Evolutionary conservation across 2,113 vertebrate genomes (phyloP).

Genomic region (Sinosuthora webbiana): DNA sequence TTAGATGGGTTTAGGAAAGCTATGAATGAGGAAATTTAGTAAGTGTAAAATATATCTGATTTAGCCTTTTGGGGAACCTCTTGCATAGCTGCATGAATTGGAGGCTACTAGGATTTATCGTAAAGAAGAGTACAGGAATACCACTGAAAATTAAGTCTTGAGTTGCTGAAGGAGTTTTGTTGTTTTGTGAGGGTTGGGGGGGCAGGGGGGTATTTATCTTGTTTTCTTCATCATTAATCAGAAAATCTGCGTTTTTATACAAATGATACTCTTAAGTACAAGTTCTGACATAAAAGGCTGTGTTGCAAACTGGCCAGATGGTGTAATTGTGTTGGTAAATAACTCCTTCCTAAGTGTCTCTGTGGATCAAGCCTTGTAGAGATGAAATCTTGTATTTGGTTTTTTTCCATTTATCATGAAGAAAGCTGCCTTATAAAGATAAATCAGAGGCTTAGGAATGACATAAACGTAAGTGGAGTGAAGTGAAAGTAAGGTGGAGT

Average conservation of each 20-base stretch:
- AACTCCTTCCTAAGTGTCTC: not conserved
- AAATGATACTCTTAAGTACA: not conserved
- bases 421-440: not conserved
- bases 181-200: not conserved
- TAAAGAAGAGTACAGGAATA: not conserved
- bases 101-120: not conserved
- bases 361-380: not conserved
- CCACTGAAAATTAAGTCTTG: not conserved
- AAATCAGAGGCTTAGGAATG: not conserved
- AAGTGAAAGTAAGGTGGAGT: not conserved
- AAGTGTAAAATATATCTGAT: not conserved
- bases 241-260: not conserved
- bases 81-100: not conserved
- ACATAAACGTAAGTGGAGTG: not conserved
- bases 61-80: not conserved
- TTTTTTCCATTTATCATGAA: not conserved
- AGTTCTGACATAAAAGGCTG: not conserved
- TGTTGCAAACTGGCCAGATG: not conserved
- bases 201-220: not conserved
- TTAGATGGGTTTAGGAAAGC: not conserved
- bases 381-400: not conserved
- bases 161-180: not conserved
- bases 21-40: constrained; percentile 21
- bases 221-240: not conserved
- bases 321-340: not conserved